Base-by-base conservation (phyloP, 2,797 vertebrate genomes). In the Falco naumanni region DNA sequence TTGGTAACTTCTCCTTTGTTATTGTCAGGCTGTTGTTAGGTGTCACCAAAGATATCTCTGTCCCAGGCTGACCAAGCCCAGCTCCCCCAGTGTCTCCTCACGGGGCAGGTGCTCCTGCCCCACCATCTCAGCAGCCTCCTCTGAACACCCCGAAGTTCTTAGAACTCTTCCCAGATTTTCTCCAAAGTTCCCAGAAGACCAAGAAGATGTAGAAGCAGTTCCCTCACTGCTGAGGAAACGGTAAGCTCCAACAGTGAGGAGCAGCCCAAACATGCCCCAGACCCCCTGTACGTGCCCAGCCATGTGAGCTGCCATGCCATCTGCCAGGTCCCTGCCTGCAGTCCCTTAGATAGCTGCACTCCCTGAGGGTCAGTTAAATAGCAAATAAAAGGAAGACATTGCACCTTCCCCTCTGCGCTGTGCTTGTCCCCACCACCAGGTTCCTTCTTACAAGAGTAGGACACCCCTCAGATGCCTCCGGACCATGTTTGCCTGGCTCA, bases 251-350 rank as follows among this genome's bases (percentile, higher is more conserved):
- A 31, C 11, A 53, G n/a, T 1, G 1, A 56, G 47, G 4, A 68
- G 28, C 33, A 78, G 61, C 25, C 45, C 45, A 48, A 37, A 50
- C 22, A 31, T 3, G 15, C n/a, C 39, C 45, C 15, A 31, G 45
- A 24, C 8, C 15, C 29, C 45, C 63, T 26, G n/a, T 28, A 25
- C 1, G 2, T 19, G 12, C 18, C 26, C 24, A 54, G 34, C 7
- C 24, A 34, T 2, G 5, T 13, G 39, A 72, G 29, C 9, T 13
- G 7, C 29, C 28, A 10, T 1, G 1, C 6, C 21, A 6, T 17
- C 65, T 74, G 50, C 45, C n/a, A 54, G 34, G 28, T 16, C 34
- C 39, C 45, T 69, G 15, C 24, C 33, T 60, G 50, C 31, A 45
- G 21, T 54, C 13, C 4, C 21, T 24, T 34, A 31, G 20, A 45